These are phyloP conservation scores for Dasyornis broadbenti DNA, from an alignment of 2,113 vertebrate species.

Conservation along the genomic window DNA sequence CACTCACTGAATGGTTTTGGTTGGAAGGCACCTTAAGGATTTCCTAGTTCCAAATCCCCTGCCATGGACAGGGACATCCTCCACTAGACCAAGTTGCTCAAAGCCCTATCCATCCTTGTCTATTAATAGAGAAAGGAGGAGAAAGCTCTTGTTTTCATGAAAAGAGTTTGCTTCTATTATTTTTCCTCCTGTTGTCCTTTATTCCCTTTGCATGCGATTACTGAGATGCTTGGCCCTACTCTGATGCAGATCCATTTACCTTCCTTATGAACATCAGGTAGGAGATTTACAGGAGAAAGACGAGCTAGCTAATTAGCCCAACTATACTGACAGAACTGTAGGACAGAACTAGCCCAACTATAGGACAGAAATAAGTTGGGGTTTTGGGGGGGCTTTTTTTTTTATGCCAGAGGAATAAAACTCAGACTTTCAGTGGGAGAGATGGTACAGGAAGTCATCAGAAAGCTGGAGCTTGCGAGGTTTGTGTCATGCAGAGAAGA, in stretches of 20 bases:
- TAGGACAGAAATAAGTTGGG: background rate
- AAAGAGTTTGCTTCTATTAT: background rate
- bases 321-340: background rate
- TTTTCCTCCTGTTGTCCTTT: background rate
- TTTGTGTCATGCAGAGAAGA: background rate
- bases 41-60: too few species aligned
- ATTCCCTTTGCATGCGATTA: accelerated
- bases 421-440: background rate
- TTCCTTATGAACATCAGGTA: background rate
- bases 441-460: background rate
- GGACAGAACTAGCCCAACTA: too few species aligned
- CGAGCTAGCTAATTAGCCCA: background rate
- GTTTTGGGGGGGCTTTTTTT: background rate
- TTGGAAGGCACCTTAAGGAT: background rate
- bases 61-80: background rate
- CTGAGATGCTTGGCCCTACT: background rate
- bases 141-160: background rate
- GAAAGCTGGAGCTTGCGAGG: background rate
- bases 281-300: background rate
- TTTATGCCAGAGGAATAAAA: background rate
- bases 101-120: background rate
- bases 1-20: background rate
- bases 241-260: background rate
- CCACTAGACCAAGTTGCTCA: background rate
- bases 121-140: background rate